Evolutionary conservation across 2,113 vertebrate genomes (phyloP).

Genomic region (Pycnonotus jocosus): DNA sequence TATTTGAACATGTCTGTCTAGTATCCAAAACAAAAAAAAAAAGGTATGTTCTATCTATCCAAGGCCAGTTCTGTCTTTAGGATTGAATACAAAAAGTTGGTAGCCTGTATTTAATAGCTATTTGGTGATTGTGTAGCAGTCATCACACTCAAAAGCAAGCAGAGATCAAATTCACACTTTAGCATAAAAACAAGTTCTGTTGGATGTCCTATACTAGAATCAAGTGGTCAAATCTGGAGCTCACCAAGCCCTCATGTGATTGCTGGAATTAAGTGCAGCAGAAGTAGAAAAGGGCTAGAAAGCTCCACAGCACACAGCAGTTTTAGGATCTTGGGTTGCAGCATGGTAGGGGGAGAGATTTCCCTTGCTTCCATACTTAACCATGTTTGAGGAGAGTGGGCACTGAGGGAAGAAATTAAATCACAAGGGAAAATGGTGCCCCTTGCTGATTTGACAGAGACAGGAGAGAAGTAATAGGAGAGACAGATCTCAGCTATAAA

Average conservation of each 20-base stretch:
- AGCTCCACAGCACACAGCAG: not conserved
- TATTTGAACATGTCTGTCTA: not conserved
- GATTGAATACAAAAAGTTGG: not conserved
- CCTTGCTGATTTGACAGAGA: not conserved
- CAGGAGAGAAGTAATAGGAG: not conserved
- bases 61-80: not conserved
- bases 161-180: not conserved
- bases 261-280: not conserved
- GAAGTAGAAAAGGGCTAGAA: not conserved
- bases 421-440: not conserved
- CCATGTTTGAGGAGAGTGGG: not conserved
- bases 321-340: not conserved
- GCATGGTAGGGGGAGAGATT: not conserved
- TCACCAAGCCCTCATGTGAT: not conserved
- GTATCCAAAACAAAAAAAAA: not conserved
- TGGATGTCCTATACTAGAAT: not conserved
- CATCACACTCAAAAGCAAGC: not conserved
- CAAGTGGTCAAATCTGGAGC: not conserved
- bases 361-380: not conserved
- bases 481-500: not conserved
- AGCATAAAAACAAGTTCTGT: not conserved
- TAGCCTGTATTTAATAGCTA: not conserved
- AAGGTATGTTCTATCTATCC: not conserved
- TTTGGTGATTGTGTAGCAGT: not conserved
- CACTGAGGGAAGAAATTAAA: not conserved